Percentiles rank a stretch among this genome's conserved stretches.
phyloP scores from a whole-genome alignment of 2,113 vertebrate genomes.

The Anser cygnoides region DNA sequence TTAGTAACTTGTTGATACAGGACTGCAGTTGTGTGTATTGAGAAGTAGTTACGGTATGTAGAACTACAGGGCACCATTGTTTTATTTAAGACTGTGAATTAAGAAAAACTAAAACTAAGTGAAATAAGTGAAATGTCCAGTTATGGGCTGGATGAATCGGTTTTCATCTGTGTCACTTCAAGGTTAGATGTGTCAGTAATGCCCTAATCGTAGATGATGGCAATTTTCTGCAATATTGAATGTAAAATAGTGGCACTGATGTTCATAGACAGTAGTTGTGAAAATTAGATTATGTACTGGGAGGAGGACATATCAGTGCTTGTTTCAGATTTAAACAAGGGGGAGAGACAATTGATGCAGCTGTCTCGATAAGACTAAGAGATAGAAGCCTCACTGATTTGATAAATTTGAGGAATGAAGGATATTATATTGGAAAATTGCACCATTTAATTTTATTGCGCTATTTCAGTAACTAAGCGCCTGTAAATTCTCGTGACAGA shows the following conservation, averaged over 20 bases:
- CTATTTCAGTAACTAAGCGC: neutral
- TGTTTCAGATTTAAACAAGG: neutral
- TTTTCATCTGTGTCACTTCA: neutral
- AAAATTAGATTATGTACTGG: neutral
- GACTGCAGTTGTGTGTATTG: neutral
- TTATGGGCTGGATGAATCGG: neutral
- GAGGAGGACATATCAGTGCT: fast-evolving
- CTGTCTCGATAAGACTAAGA: neutral
- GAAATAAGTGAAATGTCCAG: neutral
- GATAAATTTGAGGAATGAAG: neutral
- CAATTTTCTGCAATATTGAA: neutral
- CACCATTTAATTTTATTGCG: neutral
- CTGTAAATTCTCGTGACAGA: neutral
- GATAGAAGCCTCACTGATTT: neutral
- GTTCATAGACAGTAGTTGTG: neutral
- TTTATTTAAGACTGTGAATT: neutral
- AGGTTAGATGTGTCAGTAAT: neutral
- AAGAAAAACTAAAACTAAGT: neutral
- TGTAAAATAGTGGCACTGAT: neutral
- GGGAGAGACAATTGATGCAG: neutral
- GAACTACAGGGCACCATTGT: neutral
- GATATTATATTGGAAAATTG: neutral
- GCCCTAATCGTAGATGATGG: neutral
- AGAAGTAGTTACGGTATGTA: neutral
- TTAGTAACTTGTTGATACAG: neutral